These are phyloP conservation scores for Alosa alosa DNA, from an alignment of 2,113 vertebrate genomes.

Conservation along the genomic window DNA sequence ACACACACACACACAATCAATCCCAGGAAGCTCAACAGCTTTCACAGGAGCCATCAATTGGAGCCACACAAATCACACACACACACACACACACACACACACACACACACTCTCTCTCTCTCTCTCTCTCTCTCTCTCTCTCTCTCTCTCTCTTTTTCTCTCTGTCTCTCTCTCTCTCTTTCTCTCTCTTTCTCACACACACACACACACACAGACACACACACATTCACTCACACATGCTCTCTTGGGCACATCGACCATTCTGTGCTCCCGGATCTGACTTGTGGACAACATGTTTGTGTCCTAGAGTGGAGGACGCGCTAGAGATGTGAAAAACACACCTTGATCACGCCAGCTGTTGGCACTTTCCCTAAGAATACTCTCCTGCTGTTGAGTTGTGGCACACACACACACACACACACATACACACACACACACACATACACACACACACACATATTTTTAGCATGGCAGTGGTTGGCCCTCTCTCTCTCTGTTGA, in stretches of 20 bases:
- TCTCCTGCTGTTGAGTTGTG: no score
- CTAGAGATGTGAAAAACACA: neutral
- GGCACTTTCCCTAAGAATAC: no score
- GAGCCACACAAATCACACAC: neutral
- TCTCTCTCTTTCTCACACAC: neutral
- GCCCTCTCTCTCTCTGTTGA: no score
- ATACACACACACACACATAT: neutral
- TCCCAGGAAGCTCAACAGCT: neutral
- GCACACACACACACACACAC: neutral
- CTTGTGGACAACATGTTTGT: no score
- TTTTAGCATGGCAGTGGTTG: neutral
- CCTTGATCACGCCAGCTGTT: neutral
- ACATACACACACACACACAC: neutral
- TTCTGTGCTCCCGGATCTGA: no score
- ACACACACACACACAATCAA: neutral
- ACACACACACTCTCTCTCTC: neutral
- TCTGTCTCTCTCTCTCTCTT: neutral
- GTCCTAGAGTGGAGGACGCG: no score
- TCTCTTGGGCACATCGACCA: neutral
- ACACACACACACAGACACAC: neutral
- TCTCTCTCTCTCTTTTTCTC: neutral
- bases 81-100: neutral
- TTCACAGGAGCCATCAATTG: neutral
- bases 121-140: neutral
- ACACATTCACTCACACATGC: neutral